Evolutionary conservation across 2,113 vertebrate genomes (phyloP).

Genomic region (Coptodon bakossiorum): DNA sequence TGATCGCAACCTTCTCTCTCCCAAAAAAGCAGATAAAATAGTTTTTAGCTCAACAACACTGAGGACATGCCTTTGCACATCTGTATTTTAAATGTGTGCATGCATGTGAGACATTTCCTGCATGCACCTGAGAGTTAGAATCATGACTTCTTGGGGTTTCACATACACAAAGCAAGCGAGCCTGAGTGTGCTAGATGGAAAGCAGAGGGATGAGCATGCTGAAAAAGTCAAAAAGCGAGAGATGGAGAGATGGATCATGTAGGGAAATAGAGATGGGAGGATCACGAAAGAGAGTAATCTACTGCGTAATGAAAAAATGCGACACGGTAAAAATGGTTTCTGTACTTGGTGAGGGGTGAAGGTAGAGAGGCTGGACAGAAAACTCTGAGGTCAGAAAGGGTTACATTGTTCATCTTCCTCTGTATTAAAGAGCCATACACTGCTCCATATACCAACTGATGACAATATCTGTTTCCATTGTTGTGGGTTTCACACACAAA

Average conservation of each 20-base stretch:
- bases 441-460: neutral
- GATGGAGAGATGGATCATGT: neutral
- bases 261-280: slow-evolving; percentile 13
- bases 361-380: neutral
- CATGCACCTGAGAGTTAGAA: neutral
- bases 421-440: neutral
- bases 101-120: neutral
- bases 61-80: neutral
- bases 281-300: slow-evolving; percentile 24
- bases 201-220: neutral
- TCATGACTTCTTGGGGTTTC: neutral
- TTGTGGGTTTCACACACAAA: neutral
- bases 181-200: neutral
- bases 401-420: slow-evolving; percentile 3
- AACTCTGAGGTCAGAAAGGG: neutral
- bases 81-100: neutral
- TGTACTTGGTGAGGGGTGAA: slow-evolving; percentile 26
- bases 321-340: slow-evolving; percentile 43
- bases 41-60: neutral
- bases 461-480: neutral
- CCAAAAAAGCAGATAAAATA: neutral
- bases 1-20: neutral
- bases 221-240: neutral
- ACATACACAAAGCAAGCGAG: neutral
- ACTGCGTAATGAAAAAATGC: slow-evolving; percentile 22